Conservation (phyloP, 1,140 invertebrate species). For the Periplaneta americana region DNA sequence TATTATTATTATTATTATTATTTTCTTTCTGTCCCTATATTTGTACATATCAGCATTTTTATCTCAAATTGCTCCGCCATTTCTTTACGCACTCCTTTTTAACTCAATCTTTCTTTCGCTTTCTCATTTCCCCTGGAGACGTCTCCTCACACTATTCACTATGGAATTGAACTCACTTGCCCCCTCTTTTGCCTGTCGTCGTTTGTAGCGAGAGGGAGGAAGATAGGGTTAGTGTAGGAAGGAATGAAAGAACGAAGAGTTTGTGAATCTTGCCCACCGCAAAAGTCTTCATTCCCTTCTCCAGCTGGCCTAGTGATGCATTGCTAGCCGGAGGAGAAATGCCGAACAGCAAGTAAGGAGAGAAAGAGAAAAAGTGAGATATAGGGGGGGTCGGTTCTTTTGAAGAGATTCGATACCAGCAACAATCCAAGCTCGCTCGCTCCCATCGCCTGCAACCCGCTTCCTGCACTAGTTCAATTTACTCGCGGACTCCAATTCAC, state of each 20-base stretch:
- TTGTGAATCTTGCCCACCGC: not conserved
- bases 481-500: not conserved
- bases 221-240: too few species aligned
- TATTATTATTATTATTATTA: too few species aligned
- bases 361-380: not conserved
- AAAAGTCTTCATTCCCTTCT: not conserved
- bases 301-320: not conserved
- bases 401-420: not conserved
- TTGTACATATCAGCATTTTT: not conserved
- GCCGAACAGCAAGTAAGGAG: too few species aligned
- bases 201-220: not conserved
- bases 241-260: not conserved
- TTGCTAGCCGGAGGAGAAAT: not conserved
- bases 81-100: not conserved
- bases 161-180: not conserved
- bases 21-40: too few species aligned
- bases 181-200: not conserved
- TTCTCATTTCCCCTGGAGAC: not conserved
- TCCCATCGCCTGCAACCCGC: too few species aligned
- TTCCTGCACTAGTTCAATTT: not conserved
- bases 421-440: not conserved
- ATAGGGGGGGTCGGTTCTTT: not conserved
- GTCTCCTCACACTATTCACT: not conserved
- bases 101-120: not conserved
- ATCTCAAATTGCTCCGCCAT: not conserved